Evolutionary conservation across 1,140 invertebrate genomes (phyloP), one percentile per base, ranked within the genome.

Genomic region (Drosophila kepulauana): DNA sequence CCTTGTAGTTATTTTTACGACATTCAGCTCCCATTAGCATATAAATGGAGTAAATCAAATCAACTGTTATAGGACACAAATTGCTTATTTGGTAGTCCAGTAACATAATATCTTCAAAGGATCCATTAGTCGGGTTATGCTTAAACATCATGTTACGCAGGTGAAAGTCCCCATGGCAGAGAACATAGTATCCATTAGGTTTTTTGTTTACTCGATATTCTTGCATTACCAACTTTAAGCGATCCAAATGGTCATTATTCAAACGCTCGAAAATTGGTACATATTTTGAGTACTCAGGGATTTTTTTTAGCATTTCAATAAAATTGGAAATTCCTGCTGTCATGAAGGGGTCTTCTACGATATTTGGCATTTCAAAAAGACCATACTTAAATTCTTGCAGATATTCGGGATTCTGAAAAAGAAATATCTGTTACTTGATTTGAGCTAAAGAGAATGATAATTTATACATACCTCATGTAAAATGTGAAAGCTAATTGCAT

Each of bases 91-190:
- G 90, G 1, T 75, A 91, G 20, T 91, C 90, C 4, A 89, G 15
- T 8, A 91, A 10, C 67, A 89, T 75, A 0, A 64, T 57, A 13
- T 91, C 82, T 35, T 87, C 82, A 0, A 70, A 11, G 7, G 13
- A 33, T 25, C 61, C 74, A 0, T 69, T 63, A 15, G n/a, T 15
- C 5, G 48, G 45, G 13, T 80, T 66, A 7, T 70, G 16, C 67
- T 73, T 89, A 20, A 91, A 87, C 81, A 91, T 80, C 81, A 89
- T 76, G 7, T 91, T 91, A 0, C 70, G 69, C 6, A 77, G 8
- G 59, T 91, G 88, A 20, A 76, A 88, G 41, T 91, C 88, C 0
- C 88, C 88, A 46, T 91, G 88, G 1, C 59, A 62, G 0, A 91
- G 45, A 0, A 86, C 67, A 38, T 91, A 91, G 41, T 69, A 59